Conservation (phyloP, 2,113 vertebrate genomes). For the Catharus bicknelli region DNA sequence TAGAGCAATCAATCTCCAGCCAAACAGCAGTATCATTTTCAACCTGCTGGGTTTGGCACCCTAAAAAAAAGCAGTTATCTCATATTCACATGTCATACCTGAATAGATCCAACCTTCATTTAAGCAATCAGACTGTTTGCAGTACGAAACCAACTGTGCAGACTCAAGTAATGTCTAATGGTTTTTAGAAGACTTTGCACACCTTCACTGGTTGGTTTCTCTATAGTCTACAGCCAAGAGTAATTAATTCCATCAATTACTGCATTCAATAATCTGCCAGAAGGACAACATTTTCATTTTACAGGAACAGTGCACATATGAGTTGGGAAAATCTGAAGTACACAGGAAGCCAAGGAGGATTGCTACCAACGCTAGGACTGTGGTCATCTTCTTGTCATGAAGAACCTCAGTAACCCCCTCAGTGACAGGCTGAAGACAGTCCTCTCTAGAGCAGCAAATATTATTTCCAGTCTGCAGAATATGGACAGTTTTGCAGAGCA, state of each 20-base stretch:
- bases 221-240: background rate
- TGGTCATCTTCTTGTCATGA: background rate
- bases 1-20: background rate
- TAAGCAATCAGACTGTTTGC: background rate
- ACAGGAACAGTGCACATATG: background rate
- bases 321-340: background rate
- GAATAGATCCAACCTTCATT: background rate
- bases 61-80: background rate
- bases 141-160: background rate
- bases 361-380: background rate
- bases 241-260: background rate
- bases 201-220: rapidly evolving
- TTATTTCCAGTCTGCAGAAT: background rate
- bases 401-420: background rate
- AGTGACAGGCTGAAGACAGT: background rate
- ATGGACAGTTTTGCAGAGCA: background rate
- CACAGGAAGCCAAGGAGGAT: background rate
- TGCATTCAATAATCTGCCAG: background rate
- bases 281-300: background rate
- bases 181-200: background rate
- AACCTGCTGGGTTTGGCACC: background rate
- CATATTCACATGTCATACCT: background rate
- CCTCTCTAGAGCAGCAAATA: rapidly evolving
- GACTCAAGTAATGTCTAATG: rapidly evolving
- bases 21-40: background rate